Evolutionary conservation across 92 coral and sea anemone genomes (phyloP).

Genomic region (Parazoanthus darwini): DNA sequence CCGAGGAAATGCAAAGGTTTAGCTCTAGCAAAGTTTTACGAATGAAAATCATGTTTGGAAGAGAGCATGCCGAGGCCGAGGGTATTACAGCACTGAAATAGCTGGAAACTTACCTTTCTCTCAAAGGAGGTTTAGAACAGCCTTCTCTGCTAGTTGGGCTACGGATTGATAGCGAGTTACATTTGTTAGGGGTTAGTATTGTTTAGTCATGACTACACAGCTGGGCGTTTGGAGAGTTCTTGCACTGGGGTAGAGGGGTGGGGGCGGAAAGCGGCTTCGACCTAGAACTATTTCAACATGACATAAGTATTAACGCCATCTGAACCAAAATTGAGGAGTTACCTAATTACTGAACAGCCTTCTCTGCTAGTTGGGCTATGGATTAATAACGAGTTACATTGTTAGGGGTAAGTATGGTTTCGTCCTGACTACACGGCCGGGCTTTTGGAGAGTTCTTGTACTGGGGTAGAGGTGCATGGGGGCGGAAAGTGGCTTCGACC

Average conservation of each 20-base stretch:
- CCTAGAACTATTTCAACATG: too few relatives aligned
- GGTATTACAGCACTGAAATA: too few relatives aligned
- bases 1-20: too few relatives aligned
- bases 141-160: constrained; percentile 33
- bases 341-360: not conserved
- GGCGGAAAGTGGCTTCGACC: too few relatives aligned
- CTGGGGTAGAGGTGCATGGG: too few relatives aligned
- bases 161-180: constrained; percentile 20
- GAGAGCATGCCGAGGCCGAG: not conserved
- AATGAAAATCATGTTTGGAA: not conserved
- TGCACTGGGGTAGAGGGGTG: too few relatives aligned
- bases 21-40: not conserved
- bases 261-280: too few relatives aligned
- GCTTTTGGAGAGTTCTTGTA: too few relatives aligned
- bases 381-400: constrained; percentile 11
- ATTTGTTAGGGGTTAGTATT: constrained; percentile 11
- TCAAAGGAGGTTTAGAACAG: constrained; percentile 25
- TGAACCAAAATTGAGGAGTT: too few relatives aligned
- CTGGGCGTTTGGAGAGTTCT: too few relatives aligned
- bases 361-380: constrained; percentile 34
- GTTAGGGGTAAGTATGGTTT: constrained; percentile 3
- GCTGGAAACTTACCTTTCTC: constrained; percentile 36
- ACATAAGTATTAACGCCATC: too few relatives aligned
- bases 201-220: not conserved
- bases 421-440: not conserved